Base-by-base conservation (phyloP, 92 coral and sea anemone species). In the Epizoanthus fatuus region DNA sequence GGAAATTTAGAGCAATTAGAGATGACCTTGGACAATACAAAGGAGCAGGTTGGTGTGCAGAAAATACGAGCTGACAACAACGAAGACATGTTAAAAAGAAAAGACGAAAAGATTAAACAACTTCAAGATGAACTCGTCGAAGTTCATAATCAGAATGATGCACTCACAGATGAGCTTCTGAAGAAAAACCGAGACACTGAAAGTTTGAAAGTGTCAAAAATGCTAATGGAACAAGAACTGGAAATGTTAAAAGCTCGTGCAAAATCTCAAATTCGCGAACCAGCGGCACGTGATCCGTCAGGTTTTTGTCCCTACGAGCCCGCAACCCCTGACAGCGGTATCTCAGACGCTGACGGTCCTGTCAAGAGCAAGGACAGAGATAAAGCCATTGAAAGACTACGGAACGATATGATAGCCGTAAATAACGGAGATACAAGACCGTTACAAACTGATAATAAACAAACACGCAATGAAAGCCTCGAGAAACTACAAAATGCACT, bases 301-400 rank as follows among this genome's bases (percentile, higher is more conserved):
- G 25, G 77, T 12, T 54, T 77, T 11, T 25, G 57, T 55, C 74
- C 58, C 32, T 56, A 51, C 15, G 94, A 91, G 45, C 93, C 93
- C 39, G 91, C 94, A 25, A 94, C 91, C 7, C 94, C 98, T 4
- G 95, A 94, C 84, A 94, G 98, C 63, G 98, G 95, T 51, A 90
- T 88, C 67, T 82, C 90, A 29, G 98, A 94, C 54, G 79, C 69
- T 58, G 93, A 82, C n/a, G 80, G 44, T 13, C 85, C 77, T 25
- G 58, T 80, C 56, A 81, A 74, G 37, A 37, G 72, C 37, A 69
- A 79, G 29, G 86, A 93, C 54, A 47, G 91, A 66, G 96, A 93
- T 40, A 84, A 74, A 65, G 87, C 83, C 17, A 80, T 89, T 22
- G 93, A 85, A 62, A 55, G 79, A 75, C 63, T 78, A 4, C 72